These are phyloP conservation scores for Echinops telfairi DNA, from an alignment of 2,113 vertebrate species.

Conservation along the genomic window DNA sequence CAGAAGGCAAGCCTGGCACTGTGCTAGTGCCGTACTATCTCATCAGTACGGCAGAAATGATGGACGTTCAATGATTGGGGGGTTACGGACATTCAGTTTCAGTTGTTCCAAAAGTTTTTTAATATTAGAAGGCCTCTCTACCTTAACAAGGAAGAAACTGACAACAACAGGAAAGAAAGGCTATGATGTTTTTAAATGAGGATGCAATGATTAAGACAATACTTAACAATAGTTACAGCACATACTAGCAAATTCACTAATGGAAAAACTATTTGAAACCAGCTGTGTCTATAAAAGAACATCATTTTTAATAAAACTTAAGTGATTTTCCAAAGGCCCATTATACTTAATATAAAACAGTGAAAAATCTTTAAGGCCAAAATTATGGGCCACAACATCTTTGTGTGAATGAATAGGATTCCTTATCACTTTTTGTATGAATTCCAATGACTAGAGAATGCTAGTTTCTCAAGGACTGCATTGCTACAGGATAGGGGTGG, in stretches of 20 bases:
- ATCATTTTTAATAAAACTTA: conserved; percentile 27
- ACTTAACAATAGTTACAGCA: not conserved
- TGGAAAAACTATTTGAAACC: conserved; percentile 37
- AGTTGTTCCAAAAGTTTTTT: conserved; percentile 1
- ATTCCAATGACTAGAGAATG: not conserved
- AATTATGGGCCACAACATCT: not conserved
- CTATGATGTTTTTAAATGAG: too few species aligned
- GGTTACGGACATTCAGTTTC: not conserved
- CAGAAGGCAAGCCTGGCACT: not conserved
- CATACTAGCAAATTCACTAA: conserved; percentile 22
- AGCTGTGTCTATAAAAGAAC: not conserved
- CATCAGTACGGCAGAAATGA: not conserved
- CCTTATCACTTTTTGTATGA: not conserved
- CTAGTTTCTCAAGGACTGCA: not conserved
- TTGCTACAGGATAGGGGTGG: not conserved
- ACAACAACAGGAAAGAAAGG: too few species aligned
- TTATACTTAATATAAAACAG: not conserved
- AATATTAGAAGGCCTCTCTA: not conserved
- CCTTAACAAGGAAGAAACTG: too few species aligned
- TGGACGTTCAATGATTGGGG: not conserved
- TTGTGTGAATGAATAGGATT: not conserved
- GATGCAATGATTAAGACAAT: not conserved
- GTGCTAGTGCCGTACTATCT: not conserved
- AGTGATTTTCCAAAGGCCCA: not conserved
- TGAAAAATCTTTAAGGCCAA: not conserved